phyloP scores from a whole-genome alignment of 2,888 invertebrate genomes.

The Melikaiella ostensackeni region DNA sequence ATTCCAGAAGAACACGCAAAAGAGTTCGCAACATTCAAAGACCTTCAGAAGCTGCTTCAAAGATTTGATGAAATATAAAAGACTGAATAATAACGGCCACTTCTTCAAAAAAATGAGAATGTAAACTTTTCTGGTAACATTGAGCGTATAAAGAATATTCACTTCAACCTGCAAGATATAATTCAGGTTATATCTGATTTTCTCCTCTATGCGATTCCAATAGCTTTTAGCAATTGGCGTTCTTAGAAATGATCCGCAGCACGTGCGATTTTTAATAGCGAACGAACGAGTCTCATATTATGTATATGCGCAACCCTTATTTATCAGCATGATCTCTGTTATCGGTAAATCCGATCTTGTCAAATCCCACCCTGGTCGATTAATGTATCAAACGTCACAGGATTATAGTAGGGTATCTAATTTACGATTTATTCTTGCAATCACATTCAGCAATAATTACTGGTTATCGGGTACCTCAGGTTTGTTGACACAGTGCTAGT shows the following conservation, averaged over 20 bases:
- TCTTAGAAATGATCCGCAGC: constrained; percentile 9
- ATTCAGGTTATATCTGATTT: too few relatives aligned
- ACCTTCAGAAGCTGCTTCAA: neutral
- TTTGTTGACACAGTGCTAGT: constrained; percentile 11
- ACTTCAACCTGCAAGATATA: too few relatives aligned
- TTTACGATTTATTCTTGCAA: constrained; percentile 8
- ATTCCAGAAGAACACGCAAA: constrained; percentile 1
- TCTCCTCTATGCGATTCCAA: neutral
- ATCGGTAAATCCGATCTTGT: constrained; percentile 18
- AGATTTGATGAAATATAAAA: neutral
- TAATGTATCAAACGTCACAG: constrained; percentile 17
- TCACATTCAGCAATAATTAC: constrained; percentile 2
- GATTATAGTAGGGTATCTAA: constrained; percentile 4
- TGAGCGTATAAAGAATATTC: too few relatives aligned
- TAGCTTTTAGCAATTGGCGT: neutral
- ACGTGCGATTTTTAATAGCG: constrained; percentile 19
- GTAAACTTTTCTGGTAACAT: neutral
- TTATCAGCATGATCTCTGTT: constrained; percentile 24
- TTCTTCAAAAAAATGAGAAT: neutral
- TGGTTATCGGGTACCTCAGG: neutral
- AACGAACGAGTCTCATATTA: neutral
- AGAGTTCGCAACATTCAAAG: neutral
- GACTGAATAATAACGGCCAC: too few relatives aligned
- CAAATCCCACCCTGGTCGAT: constrained; percentile 4
- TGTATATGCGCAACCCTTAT: constrained; percentile 11